These are phyloP conservation scores for Orthonychiurus folsomi DNA, from an alignment of 2,888 invertebrate species.

Conservation along the genomic window DNA sequence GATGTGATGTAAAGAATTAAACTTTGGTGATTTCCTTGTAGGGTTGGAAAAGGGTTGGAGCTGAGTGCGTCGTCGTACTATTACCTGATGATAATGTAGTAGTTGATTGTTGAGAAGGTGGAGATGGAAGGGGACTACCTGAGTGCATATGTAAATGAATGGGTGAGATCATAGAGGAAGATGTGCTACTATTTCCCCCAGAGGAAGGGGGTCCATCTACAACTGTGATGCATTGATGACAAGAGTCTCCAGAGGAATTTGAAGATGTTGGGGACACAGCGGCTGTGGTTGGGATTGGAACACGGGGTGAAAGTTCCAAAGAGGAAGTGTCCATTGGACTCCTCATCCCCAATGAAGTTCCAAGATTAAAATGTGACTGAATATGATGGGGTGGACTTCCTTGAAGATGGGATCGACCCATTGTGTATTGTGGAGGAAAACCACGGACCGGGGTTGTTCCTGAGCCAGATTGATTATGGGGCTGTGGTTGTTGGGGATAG, in stretches of 20 bases:
- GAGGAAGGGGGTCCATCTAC: neutral
- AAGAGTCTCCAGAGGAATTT: slow-evolving; percentile 2
- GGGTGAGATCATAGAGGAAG: slow-evolving; percentile 2
- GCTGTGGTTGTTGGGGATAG: slow-evolving; percentile 26
- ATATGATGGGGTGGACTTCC: slow-evolving; percentile 25
- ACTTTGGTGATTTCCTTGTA: slow-evolving; percentile 50
- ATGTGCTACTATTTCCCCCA: slow-evolving; percentile 14
- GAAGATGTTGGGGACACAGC: slow-evolving; percentile 24
- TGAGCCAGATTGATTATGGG: slow-evolving; percentile 24
- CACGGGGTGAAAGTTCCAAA: no score
- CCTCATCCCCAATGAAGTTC: slow-evolving; percentile 17
- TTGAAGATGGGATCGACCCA: slow-evolving; percentile 2
- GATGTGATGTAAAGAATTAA: no score
- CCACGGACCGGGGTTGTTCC: slow-evolving; percentile 19
- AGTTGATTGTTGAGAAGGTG: no score
- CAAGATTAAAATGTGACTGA: no score
- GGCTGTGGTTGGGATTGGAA: no score
- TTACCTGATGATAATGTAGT: no score
- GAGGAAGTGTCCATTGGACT: slow-evolving; percentile 26
- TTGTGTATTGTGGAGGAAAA: neutral
- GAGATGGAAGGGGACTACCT: no score
- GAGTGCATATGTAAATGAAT: no score
- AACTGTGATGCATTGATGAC: slow-evolving; percentile 10
- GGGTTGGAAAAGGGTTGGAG: slow-evolving; percentile 64
- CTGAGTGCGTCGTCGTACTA: no score